These are phyloP conservation scores for Solenopsis invicta DNA, from an alignment of 1,140 invertebrate species.

Conservation along the genomic window DNA sequence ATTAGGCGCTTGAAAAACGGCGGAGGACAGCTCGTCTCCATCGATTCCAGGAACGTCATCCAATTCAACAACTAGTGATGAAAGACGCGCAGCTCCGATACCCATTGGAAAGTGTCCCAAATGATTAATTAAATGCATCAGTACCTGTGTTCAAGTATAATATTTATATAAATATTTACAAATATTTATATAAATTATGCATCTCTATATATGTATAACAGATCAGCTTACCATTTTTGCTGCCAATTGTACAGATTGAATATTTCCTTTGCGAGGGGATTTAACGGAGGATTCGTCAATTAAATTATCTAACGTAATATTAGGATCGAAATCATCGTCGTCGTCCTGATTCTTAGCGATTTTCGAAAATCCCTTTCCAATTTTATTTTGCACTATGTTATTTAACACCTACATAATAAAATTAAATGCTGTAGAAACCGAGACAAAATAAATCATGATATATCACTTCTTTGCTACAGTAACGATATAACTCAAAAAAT, in stretches of 20 bases:
- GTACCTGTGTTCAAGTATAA: constrained; percentile 83
- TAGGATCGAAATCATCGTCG: constrained; percentile 91
- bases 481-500: no score
- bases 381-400: constrained; percentile 84
- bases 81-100: constrained; percentile 93
- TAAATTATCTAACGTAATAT: constrained; percentile 91
- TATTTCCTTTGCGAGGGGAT: constrained; percentile 84
- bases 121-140: constrained; percentile 95
- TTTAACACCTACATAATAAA: constrained; percentile 81
- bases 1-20: constrained; percentile 95
- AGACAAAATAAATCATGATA: neutral
- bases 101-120: constrained; percentile 96
- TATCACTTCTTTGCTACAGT: no score
- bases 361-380: constrained; percentile 78
- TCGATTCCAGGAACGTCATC: constrained; percentile 94
- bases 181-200: neutral
- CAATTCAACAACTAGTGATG: constrained; percentile 96
- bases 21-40: constrained; percentile 91
- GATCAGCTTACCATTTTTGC: constrained; percentile 88
- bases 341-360: constrained; percentile 76
- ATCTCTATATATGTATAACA: neutral
- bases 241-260: constrained; percentile 89
- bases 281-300: constrained; percentile 86
- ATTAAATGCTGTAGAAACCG: neutral
- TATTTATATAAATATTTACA: neutral